These are phyloP conservation scores for Drosophila demipolita DNA, from an alignment of 2,888 invertebrate genomes.

Conservation along the genomic window DNA sequence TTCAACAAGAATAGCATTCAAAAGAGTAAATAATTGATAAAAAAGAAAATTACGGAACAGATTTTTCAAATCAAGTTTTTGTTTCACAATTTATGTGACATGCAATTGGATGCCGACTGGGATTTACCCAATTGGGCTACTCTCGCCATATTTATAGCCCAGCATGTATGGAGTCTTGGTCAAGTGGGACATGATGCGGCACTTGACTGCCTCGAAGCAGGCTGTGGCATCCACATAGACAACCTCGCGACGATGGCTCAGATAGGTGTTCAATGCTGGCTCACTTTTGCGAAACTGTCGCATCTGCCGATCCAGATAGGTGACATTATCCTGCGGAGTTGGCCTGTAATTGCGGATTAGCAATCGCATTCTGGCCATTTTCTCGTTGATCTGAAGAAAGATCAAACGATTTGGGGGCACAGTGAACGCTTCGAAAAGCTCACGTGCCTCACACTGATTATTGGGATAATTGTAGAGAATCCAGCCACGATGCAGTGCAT, in stretches of 20 bases:
- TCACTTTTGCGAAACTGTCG: constrained; percentile 70
- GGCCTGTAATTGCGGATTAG: constrained; percentile 59
- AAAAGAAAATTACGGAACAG: constrained; percentile 44
- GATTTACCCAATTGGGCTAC: constrained; percentile 31
- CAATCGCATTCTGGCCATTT: constrained; percentile 69
- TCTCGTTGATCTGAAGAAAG: constrained; percentile 77
- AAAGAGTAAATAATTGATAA: constrained; percentile 67
- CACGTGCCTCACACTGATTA: constrained; percentile 86
- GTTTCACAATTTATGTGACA: constrained; percentile 44
- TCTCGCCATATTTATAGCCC: constrained; percentile 72
- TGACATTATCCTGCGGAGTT: constrained; percentile 62
- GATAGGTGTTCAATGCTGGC: constrained; percentile 66
- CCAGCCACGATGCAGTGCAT: constrained; percentile 87
- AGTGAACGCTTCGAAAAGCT: constrained; percentile 85
- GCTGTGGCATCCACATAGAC: constrained; percentile 68
- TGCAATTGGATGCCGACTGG: constrained; percentile 31
- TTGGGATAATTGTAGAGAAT: constrained; percentile 87
- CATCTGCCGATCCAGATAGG: constrained; percentile 75
- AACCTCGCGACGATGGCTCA: constrained; percentile 73
- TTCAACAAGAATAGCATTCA: constrained; percentile 43
- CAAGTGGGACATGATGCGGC: constrained; percentile 63
- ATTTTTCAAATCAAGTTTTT: constrained; percentile 35
- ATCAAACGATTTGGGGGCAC: constrained; percentile 86
- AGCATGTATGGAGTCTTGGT: constrained; percentile 73
- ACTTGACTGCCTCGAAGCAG: constrained; percentile 68